Evolutionary conservation across 2,113 vertebrate species (phyloP), one percentile per base, ranked within the genome.

Genomic region (Mystacornis crossleyi): DNA sequence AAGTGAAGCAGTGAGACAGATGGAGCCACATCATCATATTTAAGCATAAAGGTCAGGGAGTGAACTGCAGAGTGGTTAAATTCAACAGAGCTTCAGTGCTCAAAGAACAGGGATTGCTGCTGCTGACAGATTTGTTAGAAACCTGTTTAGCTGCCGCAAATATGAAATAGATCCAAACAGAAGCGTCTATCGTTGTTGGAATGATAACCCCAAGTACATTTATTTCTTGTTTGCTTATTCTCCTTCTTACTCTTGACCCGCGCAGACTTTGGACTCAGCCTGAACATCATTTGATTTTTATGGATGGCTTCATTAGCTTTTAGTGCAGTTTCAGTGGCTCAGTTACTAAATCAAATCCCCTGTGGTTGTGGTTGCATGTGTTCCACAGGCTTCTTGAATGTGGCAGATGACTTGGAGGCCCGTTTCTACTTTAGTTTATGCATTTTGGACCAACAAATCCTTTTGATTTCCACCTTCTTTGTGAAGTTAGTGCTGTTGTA

Each of bases 11-110:
- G 84, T 28, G 77, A 97, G 85, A 81, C 96, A 97, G 95, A 96
- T 97, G 96, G 96, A 97, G 84, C 86, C 66, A 66, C 92, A 72
- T 90, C 77, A 75, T 78, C 79, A 51, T 90, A 65, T 93, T 95
- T 73, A 90, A 95, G 81, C 57, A 51, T 81, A 90, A 97, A 97
- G 93, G 96, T 96, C 88, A 92, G 88, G 77, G 78, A 90, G 74
- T 55, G 85, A 95, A 26, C 71, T 86, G 71, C 70, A 69, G 87
- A 81, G 72, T 90, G 79, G 54, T 93, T 94, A 28, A 94, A 81
- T 93, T 91, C 89, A 95, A 13, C 58, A 84, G 36, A 66, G 34
- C 45, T 93, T 53, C 42, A 24, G 42, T 89, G 74, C 84, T 92
- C 95, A 51, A 84, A 87, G 91, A 92, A 21, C 65, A 66, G 82